phyloP scores from a whole-genome alignment of 2,797 vertebrate species.

The Coracias cyanogaster region DNA sequence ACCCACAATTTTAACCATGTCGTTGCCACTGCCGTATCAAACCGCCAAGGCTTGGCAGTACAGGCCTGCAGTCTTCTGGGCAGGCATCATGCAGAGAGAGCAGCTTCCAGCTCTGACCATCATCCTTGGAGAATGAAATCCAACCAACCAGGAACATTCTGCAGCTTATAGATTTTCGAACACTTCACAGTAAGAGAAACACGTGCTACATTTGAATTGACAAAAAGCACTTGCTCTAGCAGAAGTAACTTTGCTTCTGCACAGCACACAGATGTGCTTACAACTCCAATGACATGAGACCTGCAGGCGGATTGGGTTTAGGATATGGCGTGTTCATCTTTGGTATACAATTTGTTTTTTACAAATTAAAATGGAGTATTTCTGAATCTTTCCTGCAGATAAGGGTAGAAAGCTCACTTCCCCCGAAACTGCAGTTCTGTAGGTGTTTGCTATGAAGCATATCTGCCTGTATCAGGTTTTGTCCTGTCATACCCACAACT shows the following conservation, averaged over 20 bases:
- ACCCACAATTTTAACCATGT: not conserved
- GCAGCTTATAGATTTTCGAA: not conserved
- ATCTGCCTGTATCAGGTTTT: not conserved
- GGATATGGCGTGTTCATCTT: not conserved
- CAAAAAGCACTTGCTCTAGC: not conserved
- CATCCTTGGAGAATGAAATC: not conserved
- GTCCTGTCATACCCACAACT: fast-evolving
- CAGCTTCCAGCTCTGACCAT: not conserved
- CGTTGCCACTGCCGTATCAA: not conserved
- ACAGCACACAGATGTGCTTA: not conserved
- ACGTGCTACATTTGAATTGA: not conserved
- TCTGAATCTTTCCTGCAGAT: not conserved
- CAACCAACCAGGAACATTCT: not conserved
- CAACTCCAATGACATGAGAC: not conserved
- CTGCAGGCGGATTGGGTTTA: not conserved
- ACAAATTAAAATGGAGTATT: not conserved
- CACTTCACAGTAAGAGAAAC: not conserved
- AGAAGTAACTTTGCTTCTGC: not conserved
- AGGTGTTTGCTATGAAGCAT: not conserved
- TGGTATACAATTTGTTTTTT: not conserved
- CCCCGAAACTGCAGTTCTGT: not conserved
- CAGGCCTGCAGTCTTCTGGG: not conserved
- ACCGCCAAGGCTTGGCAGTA: fast-evolving
- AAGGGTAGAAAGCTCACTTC: not conserved
- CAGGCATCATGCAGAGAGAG: not conserved